phyloP scores from a whole-genome alignment of 2,113 vertebrate species.

The Clarias macrocephalus region DNA sequence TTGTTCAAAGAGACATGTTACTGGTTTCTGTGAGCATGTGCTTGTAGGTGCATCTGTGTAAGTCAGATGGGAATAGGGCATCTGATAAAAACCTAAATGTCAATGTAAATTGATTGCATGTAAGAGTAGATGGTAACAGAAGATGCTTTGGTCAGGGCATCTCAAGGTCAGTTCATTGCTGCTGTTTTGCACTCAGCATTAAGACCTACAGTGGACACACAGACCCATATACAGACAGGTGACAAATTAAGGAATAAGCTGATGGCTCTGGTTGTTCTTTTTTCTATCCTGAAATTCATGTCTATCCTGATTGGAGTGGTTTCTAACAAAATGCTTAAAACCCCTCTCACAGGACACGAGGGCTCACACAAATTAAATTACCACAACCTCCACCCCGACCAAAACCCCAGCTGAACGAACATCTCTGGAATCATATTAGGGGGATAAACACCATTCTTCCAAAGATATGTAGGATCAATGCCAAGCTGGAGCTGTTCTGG shows the following conservation, averaged over 20 bases:
- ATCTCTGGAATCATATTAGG: background rate
- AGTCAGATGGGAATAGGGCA: background rate
- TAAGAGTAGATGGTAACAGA: background rate
- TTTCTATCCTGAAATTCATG: background rate
- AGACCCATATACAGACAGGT: background rate
- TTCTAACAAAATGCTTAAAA: background rate
- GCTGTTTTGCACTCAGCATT: slow-evolving; percentile 17
- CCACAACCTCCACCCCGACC: background rate
- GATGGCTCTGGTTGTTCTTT: background rate
- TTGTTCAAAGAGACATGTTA: background rate
- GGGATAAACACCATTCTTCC: background rate
- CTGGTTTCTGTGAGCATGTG: background rate
- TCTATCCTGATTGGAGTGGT: background rate
- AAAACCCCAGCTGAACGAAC: background rate
- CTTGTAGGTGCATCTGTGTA: background rate
- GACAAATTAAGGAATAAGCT: background rate
- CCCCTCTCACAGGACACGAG: background rate
- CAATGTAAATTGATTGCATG: background rate
- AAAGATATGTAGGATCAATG: background rate
- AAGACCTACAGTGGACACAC: background rate
- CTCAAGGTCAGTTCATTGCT: background rate
- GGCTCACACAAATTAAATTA: background rate
- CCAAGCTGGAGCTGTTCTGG: background rate
- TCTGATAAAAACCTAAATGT: background rate
- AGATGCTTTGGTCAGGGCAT: background rate